Evolutionary conservation across 2,888 invertebrate species (phyloP), one percentile per base, ranked within the genome.

Genomic region (Amphipyra tragopoginis): DNA sequence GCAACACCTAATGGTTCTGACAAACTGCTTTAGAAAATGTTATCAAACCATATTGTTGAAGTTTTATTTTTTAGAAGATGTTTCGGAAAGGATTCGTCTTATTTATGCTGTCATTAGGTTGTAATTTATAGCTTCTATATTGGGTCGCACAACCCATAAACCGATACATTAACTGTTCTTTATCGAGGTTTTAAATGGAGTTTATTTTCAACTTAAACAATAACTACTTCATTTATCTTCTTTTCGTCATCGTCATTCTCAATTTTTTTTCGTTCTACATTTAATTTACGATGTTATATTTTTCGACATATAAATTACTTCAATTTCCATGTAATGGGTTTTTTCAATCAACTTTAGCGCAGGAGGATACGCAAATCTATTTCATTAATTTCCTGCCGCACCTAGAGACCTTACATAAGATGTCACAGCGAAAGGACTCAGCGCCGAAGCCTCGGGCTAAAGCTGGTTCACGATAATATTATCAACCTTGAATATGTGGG

Each of bases 401-500:
- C 34, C 48, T 51, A 43, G 21, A 57, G 57, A 62, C 57, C 59
- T 75, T 78, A 75, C 48, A 52, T 62, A 64, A 67, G 64, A 79
- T 75, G 79, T 64, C 47, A 51, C 59, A 45, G 48, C 59, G 61
- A 79, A 75, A 69, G 72, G 69, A 70, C 57, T 60, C 13, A n/a
- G 40, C 15, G 45, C 42, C 52, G 50, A 43, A 64, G 80, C 73
- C 81, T 53, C 59, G 43, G 69, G 69, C 67, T 48, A 61, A 54
- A 70, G 71, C 67, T 54, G 50, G 65, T 68, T 65, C 65, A 59
- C 62, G 65, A 72, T 71, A 68, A 62, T 64, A 67, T 53, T 58
- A 56, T 42, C 61, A 77, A 59, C 82, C 82, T 82, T 82, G 82
- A 51, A n/a, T 65, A 74, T 73, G 75, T 80, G 71, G 77, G 65